Percentiles rank a stretch among this genome's conserved stretches.
Conservation (phyloP, 2,797 vertebrate genomes). For the Sebastes elongatus region DNA sequence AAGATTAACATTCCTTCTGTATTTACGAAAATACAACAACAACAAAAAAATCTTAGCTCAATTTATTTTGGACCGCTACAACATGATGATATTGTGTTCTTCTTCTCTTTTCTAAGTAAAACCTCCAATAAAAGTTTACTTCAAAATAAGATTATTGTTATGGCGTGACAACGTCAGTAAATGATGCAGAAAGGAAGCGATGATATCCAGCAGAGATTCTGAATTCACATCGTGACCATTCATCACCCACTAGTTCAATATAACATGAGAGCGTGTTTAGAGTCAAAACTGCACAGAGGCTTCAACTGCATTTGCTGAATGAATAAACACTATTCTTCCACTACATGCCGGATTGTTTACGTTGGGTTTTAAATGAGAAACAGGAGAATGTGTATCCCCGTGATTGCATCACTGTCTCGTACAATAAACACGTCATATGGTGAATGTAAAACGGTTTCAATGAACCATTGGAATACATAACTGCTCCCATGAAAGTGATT, state of each 20-base stretch:
- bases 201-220: not conserved
- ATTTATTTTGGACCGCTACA: too few species aligned
- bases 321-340: conserved; percentile 8
- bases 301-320: not conserved
- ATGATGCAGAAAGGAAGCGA: not conserved
- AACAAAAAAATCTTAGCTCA: too few species aligned
- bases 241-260: not conserved
- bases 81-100: not conserved
- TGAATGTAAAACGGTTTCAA: conserved; percentile 16
- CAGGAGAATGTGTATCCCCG: not conserved
- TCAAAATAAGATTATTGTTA: not conserved
- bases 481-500: not conserved
- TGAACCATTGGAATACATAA: not conserved
- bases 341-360: not conserved
- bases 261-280: not conserved
- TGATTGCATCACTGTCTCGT: not conserved
- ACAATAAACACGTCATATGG: conserved; percentile 6
- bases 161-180: not conserved
- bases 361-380: conserved; percentile 14
- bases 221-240: not conserved
- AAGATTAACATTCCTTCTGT: too few species aligned
- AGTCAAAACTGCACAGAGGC: not conserved
- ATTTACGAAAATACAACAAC: too few species aligned
- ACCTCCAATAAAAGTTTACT: not conserved
- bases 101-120: not conserved